Evolutionary conservation across 2,113 vertebrate species (phyloP), one percentile per base, ranked within the genome.

Genomic region (Calcarius ornatus): DNA sequence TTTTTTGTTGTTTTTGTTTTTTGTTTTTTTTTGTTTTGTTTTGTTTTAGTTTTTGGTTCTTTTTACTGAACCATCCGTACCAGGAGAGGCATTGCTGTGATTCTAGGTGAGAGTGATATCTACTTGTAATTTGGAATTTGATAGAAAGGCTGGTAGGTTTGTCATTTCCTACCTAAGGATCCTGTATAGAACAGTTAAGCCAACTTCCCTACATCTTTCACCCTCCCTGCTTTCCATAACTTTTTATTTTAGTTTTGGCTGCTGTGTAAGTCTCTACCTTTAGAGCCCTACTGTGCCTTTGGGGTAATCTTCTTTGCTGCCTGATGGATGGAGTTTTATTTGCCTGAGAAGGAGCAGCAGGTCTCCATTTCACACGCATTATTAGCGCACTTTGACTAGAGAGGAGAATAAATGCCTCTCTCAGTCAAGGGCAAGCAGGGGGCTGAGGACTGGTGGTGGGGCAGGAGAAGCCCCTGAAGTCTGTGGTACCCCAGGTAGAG

Each of bases 281-380:
- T 43, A 28, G 31, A 80, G 10, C 6, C 31, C 9, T 61, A 5
- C 48, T 40, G 31, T 73, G 45, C 38, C 50, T 77, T 77, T 86
- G 71, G 27, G 40, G 25, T 76, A 88, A 82, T 71, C 35, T 10
- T 63, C 63, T 85, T 80, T 81, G 50, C 35, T 53, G 18, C 56
- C 54, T 70, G 50, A 57, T 1, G 5, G 42, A 56, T 45, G 37
- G 68, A 87, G 30, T 70, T 73, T 54, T 63, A 61, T 53, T 42
- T 16, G 35, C 33, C 16, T 0, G 0, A 50, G 69, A 75, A 75
- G 1, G 13, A 61, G 21, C 21, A 75, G 47, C 8, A 12, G 13
- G 30, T 77, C 37, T 15, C 22, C 69, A 27, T 15, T 86, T 27
- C 63, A 20, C 25, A 37, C 8, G 15, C 10, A 16, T 65, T 69